Evolutionary conservation across 2,113 vertebrate species (phyloP), one percentile per base, ranked within the genome.

Genomic region (Cyanistes caeruleus): DNA sequence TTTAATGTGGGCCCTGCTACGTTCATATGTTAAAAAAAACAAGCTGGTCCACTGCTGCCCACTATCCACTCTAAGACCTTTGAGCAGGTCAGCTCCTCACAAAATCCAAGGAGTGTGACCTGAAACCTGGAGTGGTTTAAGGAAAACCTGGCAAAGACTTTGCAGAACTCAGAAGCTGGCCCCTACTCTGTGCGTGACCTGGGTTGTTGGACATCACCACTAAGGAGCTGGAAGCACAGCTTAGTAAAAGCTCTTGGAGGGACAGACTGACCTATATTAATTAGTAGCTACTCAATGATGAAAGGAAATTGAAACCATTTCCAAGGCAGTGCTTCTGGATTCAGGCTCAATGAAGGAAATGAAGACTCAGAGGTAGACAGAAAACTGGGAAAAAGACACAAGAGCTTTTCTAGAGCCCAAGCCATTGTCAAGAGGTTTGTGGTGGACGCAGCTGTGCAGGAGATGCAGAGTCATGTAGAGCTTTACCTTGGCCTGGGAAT

Each of bases 251-350:
- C 0, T 9, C 92, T 75, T 41, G 21, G 73, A 86, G 85, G 90
- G 64, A 84, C 78, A 88, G 48, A 74, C 59, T 83, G 90, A 87
- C 64, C 88, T 39, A 31, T 52, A 30, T 49, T 86, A 91, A 90
- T 84, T 62, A 90, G 67, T 15, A 92, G 75, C 59, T 85, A 48
- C 22, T 70, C 48, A 58, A 19, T 48, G 82, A 86, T 88, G 83
- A 90, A 90, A 89, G 60, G 27, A 74, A 90, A 78, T 25, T 14
- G 52, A 80, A 96, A 41, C 28, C 13, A 62, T 85, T 94, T 82
- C 49, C n/a, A 58, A 83, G 43, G 48, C 52, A 41, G 21, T 62
- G 51, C 27, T 33, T 84, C 64, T 84, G 64, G 41, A 83, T 84
- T 90, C 74, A 88, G 62, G 31, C 62, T 70, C 56, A 31, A 87